These are phyloP conservation scores for Archips crataeganus DNA, from an alignment of 2,888 invertebrate species.

Conservation along the genomic window DNA sequence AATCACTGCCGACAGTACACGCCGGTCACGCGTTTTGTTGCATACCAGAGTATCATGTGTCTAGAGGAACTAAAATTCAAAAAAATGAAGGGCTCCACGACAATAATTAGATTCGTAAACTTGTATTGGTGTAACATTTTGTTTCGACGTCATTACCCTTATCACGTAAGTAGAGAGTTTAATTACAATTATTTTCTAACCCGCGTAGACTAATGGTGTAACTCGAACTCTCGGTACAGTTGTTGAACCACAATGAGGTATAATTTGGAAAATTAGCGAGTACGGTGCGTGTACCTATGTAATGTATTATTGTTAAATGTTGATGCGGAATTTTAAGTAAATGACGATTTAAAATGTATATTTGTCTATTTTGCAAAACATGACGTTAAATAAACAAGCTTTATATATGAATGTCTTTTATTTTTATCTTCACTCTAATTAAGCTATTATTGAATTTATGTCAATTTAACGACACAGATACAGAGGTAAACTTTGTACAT, in stretches of 20 bases:
- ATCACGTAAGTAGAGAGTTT: slow-evolving; percentile 28
- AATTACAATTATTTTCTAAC: slow-evolving; percentile 36
- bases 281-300: slow-evolving; percentile 70
- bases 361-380: slow-evolving; percentile 86
- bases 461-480: no score
- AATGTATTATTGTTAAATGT: slow-evolving; percentile 81
- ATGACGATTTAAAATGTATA: slow-evolving; percentile 80
- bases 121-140: slow-evolving; percentile 56
- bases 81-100: slow-evolving; percentile 67
- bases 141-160: slow-evolving; percentile 33
- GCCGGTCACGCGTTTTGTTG: background rate
- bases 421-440: slow-evolving; percentile 24
- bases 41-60: background rate
- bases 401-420: slow-evolving; percentile 68
- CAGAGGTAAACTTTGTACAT: no score
- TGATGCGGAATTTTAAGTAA: slow-evolving; percentile 81
- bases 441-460: no score
- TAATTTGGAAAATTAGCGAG: slow-evolving; percentile 50
- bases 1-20: slow-evolving; percentile 15
- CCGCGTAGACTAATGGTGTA: slow-evolving; percentile 33
- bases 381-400: slow-evolving; percentile 85
- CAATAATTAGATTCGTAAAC: slow-evolving; percentile 74
- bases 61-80: slow-evolving; percentile 43
- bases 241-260: slow-evolving; percentile 12
- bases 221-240: slow-evolving; percentile 11